Base-by-base conservation (phyloP, 2,888 invertebrate genomes). In the Epirrhoe tristata region DNA sequence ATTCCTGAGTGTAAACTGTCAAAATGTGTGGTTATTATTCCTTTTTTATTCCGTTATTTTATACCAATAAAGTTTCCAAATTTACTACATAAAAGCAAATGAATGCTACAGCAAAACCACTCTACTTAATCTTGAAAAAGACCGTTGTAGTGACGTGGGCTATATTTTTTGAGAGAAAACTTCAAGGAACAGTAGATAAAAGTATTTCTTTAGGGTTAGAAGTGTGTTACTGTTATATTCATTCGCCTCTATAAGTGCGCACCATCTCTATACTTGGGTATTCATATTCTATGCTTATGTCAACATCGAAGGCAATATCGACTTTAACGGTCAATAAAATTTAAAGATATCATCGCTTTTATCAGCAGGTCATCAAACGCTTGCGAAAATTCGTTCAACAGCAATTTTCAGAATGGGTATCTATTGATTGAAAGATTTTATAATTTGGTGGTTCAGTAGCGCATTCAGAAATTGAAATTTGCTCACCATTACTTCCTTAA, bases 301-400 rank as follows among this genome's bases (percentile, higher is more conserved):
- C 74, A 72, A 74, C 74, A 70, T 72, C 60, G 71, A 72, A 66
- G 71, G 73, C 74, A 81, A 85, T 84, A 84, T 85, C 81, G 74
- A 80, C 81, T 83, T 78, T 83, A 85, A 87, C 82, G 85, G 83
- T 83, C 86, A 84, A 86, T 87, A 85, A 86, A 88, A 85, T 81
- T 81, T 80, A 80, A 74, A 86, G 85, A 85, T 86, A 84, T 83
- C 81, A 85, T 85, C 82, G 73, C 77, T 73, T 84, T 84, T 84
- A 85, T 83, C 83, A 83, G 81, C 75, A 75, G 74, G 76, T 80
- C 79, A 79, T 82, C 80, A 79, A 82, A 80, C 79, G 83, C 75
- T 79, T 80, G 76, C 81, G 77, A 78, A 83, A 82, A 81, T 82
- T 85, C 77, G 81, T 79, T 81, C 80, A 48, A 63, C 74, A 76